Conservation (phyloP, 2,888 invertebrate species). For the Himalopsyche tibetana region DNA sequence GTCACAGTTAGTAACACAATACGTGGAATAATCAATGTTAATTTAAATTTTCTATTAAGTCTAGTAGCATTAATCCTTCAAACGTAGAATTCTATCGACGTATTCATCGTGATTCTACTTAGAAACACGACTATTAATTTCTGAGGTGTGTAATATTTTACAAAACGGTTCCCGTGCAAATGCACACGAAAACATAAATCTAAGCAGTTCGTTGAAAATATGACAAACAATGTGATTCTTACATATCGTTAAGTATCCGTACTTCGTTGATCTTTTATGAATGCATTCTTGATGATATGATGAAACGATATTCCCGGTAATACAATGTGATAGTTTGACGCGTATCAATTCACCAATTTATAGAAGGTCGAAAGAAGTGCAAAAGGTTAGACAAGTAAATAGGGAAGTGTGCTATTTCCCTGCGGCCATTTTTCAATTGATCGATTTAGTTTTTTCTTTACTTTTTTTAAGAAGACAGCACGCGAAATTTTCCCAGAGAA, state of each 20-base stretch:
- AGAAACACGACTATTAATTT: neutral
- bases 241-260: no score
- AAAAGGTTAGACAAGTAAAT: neutral
- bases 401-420: conserved; percentile 5
- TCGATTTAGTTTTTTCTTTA: conserved; percentile 10
- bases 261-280: no score
- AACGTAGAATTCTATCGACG: no score
- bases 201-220: no score
- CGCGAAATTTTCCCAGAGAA: neutral
- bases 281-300: no score
- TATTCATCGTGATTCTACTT: neutral
- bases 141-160: neutral
- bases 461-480: neutral
- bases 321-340: no score
- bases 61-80: no score
- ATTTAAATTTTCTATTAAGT: no score
- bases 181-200: neutral
- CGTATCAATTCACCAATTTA: neutral
- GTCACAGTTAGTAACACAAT: no score
- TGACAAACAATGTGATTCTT: no score
- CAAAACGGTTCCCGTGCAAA: neutral
- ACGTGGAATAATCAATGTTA: no score
- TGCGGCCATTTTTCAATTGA: neutral
- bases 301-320: no score
- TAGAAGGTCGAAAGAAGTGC: neutral